Conservation (phyloP, 53 echinoderm and acorn worm species). For the Actinopyga echinites region DNA sequence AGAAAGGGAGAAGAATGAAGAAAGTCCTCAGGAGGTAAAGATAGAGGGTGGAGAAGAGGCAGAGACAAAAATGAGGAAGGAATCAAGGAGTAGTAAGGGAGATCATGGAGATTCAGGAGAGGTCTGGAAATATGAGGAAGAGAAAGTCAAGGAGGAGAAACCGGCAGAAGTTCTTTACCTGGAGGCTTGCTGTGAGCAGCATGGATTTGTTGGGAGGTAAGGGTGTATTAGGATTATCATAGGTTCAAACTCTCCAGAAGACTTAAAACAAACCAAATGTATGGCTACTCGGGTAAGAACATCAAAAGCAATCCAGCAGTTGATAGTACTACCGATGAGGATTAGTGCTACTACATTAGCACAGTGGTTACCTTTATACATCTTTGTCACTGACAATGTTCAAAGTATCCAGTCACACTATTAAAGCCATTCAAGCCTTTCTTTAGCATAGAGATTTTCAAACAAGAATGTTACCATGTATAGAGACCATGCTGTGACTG, state of each 20-base stretch:
- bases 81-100: neutral
- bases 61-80: neutral
- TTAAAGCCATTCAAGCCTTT: too few species aligned
- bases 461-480: too few species aligned
- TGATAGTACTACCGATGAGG: too few species aligned
- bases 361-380: too few species aligned
- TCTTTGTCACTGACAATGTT: too few species aligned
- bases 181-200: conserved; percentile 78
- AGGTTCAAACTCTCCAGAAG: neutral
- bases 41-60: neutral
- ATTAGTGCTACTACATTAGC: too few species aligned
- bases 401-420: too few species aligned
- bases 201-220: conserved; percentile 97
- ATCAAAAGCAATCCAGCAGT: too few species aligned
- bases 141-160: conserved; percentile 61
- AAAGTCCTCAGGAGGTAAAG: neutral
- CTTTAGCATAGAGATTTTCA: too few species aligned
- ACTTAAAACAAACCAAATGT: too few species aligned
- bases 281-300: too few species aligned
- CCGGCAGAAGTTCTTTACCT: conserved; percentile 70
- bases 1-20: neutral
- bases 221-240: neutral
- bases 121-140: conserved; percentile 60
- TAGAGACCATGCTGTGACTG: too few species aligned
- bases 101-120: conserved; percentile 8